These are phyloP conservation scores for Cryptomyrus ogoouensis DNA, from an alignment of 2,113 vertebrate genomes.

Conservation along the genomic window DNA sequence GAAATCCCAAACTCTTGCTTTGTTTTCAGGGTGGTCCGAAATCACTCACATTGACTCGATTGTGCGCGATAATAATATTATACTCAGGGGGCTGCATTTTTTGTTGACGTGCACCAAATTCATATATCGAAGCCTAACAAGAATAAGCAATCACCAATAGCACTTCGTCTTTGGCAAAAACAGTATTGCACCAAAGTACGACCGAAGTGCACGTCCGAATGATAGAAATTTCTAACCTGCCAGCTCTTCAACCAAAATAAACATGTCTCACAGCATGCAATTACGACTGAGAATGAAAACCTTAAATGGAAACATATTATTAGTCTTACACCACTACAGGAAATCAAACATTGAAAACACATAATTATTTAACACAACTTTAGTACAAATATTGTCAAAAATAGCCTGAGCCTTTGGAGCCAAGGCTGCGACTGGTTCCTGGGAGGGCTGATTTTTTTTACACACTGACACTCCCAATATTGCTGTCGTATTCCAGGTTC, in stretches of 20 bases:
- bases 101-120: background rate
- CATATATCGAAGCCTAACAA: background rate
- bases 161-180: background rate
- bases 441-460: background rate
- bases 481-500: background rate
- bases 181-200: background rate
- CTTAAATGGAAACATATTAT: conserved; percentile 10
- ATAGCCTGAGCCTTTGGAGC: background rate
- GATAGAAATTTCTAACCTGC: background rate
- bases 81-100: background rate
- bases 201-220: background rate
- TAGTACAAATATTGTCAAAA: background rate
- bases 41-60: background rate
- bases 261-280: background rate
- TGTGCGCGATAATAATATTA: background rate
- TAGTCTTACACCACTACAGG: background rate
- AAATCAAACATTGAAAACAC: background rate
- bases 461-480: background rate
- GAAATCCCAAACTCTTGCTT: background rate
- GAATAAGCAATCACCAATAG: background rate
- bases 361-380: background rate
- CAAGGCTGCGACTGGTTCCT: background rate
- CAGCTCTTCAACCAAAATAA: background rate
- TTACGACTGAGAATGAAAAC: background rate
- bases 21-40: background rate